phyloP scores from a whole-genome alignment of 2,113 vertebrate species.

The Lontra canadensis region DNA sequence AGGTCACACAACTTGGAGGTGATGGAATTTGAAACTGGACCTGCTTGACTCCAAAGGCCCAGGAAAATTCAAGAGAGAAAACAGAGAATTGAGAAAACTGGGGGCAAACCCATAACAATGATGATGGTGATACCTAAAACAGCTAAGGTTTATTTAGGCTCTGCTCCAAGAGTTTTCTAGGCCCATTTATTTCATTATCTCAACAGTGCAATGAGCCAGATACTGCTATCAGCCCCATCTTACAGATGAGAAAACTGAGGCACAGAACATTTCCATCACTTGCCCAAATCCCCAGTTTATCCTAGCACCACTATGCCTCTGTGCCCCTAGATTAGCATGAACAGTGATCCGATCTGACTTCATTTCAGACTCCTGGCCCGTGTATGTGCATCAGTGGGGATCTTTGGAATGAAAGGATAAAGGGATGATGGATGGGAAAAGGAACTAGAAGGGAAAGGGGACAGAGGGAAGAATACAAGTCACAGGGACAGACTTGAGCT shows the following conservation, averaged over 20 bases:
- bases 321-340: background rate
- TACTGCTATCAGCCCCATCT: background rate
- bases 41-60: too few relatives aligned
- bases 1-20: background rate
- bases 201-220: too few relatives aligned
- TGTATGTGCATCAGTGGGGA: rapidly evolving
- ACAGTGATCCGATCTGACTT: background rate
- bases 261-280: background rate
- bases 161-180: background rate
- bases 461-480: background rate
- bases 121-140: background rate
- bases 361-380: background rate
- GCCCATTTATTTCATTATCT: background rate
- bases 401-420: background rate
- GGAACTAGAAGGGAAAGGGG: background rate
- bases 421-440: background rate
- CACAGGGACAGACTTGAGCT: background rate
- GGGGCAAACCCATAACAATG: background rate
- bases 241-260: background rate
- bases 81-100: background rate
- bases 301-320: background rate
- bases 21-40: background rate
- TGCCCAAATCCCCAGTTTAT: background rate
- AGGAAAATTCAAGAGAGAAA: background rate
- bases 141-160: background rate